phyloP scores from a whole-genome alignment of 2,888 invertebrate genomes.

The Cataglyphis albicans region DNA sequence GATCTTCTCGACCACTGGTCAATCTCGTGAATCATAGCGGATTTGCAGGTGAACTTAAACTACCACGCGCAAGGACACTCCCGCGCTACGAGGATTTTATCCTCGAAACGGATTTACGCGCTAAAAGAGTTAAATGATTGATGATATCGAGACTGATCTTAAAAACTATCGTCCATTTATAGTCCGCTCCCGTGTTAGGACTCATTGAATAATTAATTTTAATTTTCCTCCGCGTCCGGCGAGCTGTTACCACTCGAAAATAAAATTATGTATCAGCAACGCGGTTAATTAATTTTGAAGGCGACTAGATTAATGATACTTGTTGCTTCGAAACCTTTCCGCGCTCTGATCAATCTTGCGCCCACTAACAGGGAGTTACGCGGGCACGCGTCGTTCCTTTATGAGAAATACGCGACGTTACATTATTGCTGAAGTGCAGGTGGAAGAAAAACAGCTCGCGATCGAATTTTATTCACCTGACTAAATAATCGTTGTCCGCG shows the following conservation, averaged over 20 bases:
- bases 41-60: slow-evolving; percentile 54
- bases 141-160: background rate
- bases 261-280: slow-evolving; percentile 48
- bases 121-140: slow-evolving; percentile 35
- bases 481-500: slow-evolving; percentile 26
- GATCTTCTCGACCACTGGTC: slow-evolving; percentile 73
- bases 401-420: slow-evolving; percentile 22
- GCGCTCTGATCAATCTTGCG: slow-evolving; percentile 47
- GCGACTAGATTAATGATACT: slow-evolving; percentile 52
- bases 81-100: slow-evolving; percentile 32
- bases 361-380: slow-evolving; percentile 17
- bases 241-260: slow-evolving; percentile 44
- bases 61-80: slow-evolving; percentile 9
- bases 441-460: slow-evolving; percentile 13
- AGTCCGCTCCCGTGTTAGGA: background rate
- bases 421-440: background rate
- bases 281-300: slow-evolving; percentile 40
- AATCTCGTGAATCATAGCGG: slow-evolving; percentile 75
- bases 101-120: background rate
- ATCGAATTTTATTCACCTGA: background rate
- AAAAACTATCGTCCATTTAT: slow-evolving; percentile 28
- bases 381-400: slow-evolving; percentile 44
- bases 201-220: slow-evolving; percentile 50
- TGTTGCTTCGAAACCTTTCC: slow-evolving; percentile 48
- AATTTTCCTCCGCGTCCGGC: slow-evolving; percentile 27